Evolutionary conservation across 2,797 vertebrate genomes (phyloP), one percentile per base, ranked within the genome.

Genomic region (Sebastes vulpes): DNA sequence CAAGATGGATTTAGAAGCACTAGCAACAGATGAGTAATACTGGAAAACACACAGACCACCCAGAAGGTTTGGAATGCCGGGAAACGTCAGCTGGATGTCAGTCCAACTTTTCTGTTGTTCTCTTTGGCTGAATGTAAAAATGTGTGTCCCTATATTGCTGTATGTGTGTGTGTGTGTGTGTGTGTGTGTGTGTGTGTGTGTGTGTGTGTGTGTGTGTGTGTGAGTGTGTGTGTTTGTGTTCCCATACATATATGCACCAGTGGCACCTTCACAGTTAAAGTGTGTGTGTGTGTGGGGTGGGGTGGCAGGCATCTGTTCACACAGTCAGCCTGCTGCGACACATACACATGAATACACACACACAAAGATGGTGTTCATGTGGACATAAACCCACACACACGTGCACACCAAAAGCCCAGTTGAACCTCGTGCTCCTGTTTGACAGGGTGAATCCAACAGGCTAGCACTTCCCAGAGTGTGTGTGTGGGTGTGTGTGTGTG

Each of bases 381-480:
- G 35, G 35, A 38, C 35, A 38, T 38, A 38, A 38, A 38, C 35
- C 35, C 35, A 14, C 35, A 5, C 35, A 60, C 14, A 50, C 21
- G n/a, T n/a, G 60, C n/a, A 42, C 32, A 46, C 25, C 16, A 0
- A 21, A 65, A 68, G 46, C 63, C 26, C 23, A 31, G 54, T 1
- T 72, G 75, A 82, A 77, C 65, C 21, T 31, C 5, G 1, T 42
- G 53, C 31, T 52, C n/a, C 32, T 63, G 68, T 48, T 78, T 75
- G 79, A 77, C 65, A 68, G 76, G 35, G 61, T 46, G 83, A 73
- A 63, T 78, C 79, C 77, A 74, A 86, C 25, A 31, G 56, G 23
- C 48, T 35, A 29, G 72, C 57, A 67, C 58, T 12, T 38, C 29
- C 16, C 20, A 32, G 50, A 58, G 23, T 46, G 31, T 65, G 46